Evolutionary conservation across 2,113 vertebrate species (phyloP).

Genomic region (Zingel zingel): DNA sequence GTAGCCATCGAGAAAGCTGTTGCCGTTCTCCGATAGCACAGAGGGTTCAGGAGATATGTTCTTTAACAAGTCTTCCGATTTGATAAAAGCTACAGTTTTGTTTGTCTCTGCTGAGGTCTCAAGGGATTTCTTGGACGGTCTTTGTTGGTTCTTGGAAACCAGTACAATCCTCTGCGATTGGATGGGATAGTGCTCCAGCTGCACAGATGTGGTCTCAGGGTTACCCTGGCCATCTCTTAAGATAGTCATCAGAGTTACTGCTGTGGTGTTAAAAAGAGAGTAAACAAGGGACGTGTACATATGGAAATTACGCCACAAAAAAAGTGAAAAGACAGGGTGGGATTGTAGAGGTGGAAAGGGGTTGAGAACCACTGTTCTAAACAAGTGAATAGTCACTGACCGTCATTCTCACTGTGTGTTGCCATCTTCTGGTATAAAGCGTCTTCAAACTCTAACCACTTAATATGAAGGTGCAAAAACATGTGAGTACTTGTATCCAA

Average conservation of each 20-base stretch:
- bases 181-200: background rate
- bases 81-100: background rate
- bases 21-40: background rate
- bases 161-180: constrained; percentile 55
- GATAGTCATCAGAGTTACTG: constrained; percentile 46
- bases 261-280: constrained; percentile 53
- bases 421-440: constrained; percentile 62
- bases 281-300: background rate
- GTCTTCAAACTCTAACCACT: constrained; percentile 73
- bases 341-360: background rate
- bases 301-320: background rate
- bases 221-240: constrained; percentile 35
- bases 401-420: constrained; percentile 54
- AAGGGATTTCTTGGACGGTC: background rate
- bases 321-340: background rate
- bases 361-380: background rate
- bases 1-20: constrained; percentile 48
- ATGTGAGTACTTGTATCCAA: background rate
- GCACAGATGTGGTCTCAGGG: background rate
- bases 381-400: constrained; percentile 51
- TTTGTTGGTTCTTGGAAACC: background rate
- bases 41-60: background rate
- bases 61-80: background rate
- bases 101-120: constrained; percentile 6
- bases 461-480: constrained; percentile 28